Base-by-base conservation (phyloP, 2,113 vertebrate genomes). In the Melanerpes formicivorus region DNA sequence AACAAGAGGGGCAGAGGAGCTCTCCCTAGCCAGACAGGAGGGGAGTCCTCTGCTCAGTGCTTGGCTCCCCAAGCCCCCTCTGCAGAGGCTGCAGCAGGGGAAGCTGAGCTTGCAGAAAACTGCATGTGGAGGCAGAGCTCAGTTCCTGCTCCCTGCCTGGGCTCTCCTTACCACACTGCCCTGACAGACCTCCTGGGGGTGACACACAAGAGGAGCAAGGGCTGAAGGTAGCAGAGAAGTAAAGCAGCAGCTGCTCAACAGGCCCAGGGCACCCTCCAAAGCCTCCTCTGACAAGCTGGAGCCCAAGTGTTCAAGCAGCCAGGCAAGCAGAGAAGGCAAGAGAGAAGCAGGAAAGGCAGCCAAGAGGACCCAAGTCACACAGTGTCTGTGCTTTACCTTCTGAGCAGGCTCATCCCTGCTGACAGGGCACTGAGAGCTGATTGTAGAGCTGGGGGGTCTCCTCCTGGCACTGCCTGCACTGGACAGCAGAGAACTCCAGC, bases 351-450 rank as follows among this genome's bases (percentile, higher is more conserved):
- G 40, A 42, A n/a, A 56, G 18, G 34, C 32, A 91, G 62, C 19
- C 52, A 40, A 7, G 55, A 54, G 5, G 21, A 23, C 4, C 10
- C 27, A 8, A 14, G 26, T 52, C 56, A 46, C 18, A 40, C 1
- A 0, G 29, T 1, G 25, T 32, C 63, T 9, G 7, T 32, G 32
- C 30, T 59, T 80, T 96, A 99, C 99, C 98, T 99, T 98, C 37
- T 75, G 88, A 34, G 34, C 34, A 34, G 34, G 34, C 34, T 34
- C 34, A 6, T 34, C 34, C 34, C 34, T 34, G 34, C 34, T 34
- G 34, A 34, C 6, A 34, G 34, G 34, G 6, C 34, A 34, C 34
- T 34, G 34, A 7, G 34, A 34, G 34, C 6, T 34, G 34, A 34
- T 34, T 34, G 34, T 34, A 34, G 34, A 34, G 34, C 34, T 34